Evolutionary conservation across 2,797 vertebrate species (phyloP).

Genomic region (Alfaro cultratus): DNA sequence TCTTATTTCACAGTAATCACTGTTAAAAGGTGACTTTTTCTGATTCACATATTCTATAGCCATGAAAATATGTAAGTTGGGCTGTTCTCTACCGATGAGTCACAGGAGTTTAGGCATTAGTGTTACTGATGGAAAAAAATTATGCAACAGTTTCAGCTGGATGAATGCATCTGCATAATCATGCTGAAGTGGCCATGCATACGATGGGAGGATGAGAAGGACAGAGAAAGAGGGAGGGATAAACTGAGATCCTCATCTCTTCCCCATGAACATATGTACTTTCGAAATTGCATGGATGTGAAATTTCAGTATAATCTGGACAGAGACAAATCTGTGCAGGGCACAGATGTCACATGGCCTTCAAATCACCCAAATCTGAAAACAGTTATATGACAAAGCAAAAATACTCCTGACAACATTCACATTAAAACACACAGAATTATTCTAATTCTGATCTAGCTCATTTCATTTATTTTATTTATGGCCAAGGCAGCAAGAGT

Average conservation of each 20-base stretch:
- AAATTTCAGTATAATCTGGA: constrained; percentile 64
- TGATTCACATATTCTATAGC: constrained; percentile 36
- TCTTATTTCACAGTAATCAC: constrained; percentile 35
- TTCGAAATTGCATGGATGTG: constrained; percentile 30
- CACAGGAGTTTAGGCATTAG: constrained; percentile 54
- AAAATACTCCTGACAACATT: constrained; percentile 8
- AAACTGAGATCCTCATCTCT: constrained; percentile 37
- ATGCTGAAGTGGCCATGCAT: not conserved
- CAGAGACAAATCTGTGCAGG: constrained; percentile 52
- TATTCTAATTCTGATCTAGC: not conserved
- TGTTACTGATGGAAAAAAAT: constrained; percentile 32
- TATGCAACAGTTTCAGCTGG: constrained; percentile 43
- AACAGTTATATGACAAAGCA: constrained; percentile 21
- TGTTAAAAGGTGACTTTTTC: constrained; percentile 44
- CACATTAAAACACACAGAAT: not conserved
- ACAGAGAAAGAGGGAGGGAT: constrained; percentile 29
- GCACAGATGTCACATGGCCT: constrained; percentile 55
- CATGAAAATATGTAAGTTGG: constrained; percentile 4
- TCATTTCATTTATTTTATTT: not conserved
- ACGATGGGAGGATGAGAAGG: constrained; percentile 25
- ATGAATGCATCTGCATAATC: constrained; percentile 10
- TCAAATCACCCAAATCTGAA: constrained; percentile 15
- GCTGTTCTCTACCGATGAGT: constrained; percentile 52
- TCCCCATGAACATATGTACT: constrained; percentile 28
- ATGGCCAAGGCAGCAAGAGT: not conserved